Evolutionary conservation across 1,140 invertebrate genomes (phyloP).

Genomic region (Papilio helenus): DNA sequence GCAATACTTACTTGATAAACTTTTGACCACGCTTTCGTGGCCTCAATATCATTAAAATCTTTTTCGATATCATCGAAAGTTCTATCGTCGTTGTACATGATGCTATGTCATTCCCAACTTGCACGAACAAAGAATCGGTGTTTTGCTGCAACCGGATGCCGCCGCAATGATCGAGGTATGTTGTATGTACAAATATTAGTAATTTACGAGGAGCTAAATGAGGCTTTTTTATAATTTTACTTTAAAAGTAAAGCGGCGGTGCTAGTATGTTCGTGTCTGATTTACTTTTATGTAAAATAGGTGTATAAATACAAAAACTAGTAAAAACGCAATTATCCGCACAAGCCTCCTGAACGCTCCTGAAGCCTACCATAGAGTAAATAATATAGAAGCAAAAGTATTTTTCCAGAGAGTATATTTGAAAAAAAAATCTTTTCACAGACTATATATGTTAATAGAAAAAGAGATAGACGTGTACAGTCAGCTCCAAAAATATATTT

Average conservation of each 20-base stretch:
- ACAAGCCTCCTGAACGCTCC: conserved; percentile 19
- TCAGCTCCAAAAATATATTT: no score
- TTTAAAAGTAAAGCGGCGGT: neutral
- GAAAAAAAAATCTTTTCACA: no score
- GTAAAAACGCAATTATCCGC: neutral
- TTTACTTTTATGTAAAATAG: neutral
- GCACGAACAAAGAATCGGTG: conserved; percentile 53
- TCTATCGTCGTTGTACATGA: conserved; percentile 61
- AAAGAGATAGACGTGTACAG: no score
- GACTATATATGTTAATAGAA: no score
- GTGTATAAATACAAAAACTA: conserved; percentile 13
- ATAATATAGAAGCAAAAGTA: neutral
- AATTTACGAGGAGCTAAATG: neutral
- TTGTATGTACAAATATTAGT: conserved; percentile 30
- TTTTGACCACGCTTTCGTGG: conserved; percentile 85
- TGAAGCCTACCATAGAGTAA: conserved; percentile 4
- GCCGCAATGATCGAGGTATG: conserved; percentile 54
- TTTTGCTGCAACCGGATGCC: conserved; percentile 62
- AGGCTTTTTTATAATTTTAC: neutral
- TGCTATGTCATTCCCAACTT: conserved; percentile 64
- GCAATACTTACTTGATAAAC: conserved; percentile 86
- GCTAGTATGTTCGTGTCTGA: neutral
- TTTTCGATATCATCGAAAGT: conserved; percentile 84
- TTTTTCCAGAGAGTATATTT: neutral
- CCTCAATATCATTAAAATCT: conserved; percentile 87